Percentiles rank a stretch among this genome's conserved stretches.
phyloP scores from a whole-genome alignment of 2,113 vertebrate genomes.

The Paedocypris sp. region DNA sequence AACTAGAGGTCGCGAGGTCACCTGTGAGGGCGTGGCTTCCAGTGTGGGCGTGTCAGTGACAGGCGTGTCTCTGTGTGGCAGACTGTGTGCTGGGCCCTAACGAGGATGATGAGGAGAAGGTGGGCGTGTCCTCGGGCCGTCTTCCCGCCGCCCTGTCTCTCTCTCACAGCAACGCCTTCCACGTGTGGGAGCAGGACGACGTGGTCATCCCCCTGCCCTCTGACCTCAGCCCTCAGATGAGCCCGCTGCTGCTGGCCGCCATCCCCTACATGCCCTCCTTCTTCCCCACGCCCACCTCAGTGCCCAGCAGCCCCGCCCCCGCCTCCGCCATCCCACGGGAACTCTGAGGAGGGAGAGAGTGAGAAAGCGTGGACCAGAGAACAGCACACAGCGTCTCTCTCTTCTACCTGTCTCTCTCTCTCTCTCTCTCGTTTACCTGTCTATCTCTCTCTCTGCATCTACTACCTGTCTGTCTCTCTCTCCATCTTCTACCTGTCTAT shows the following conservation, averaged over 20 bases:
- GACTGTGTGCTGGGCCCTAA: conserved; percentile 64
- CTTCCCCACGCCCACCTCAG: conserved; percentile 47
- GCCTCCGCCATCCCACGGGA: conserved; percentile 29
- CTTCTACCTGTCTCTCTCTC: no score
- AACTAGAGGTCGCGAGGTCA: no score
- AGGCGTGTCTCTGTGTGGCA: conserved; percentile 28
- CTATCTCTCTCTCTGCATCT: no score
- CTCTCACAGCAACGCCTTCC: conserved; percentile 59
- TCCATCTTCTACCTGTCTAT: no score
- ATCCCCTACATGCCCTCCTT: conserved; percentile 61
- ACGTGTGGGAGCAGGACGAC: conserved; percentile 65
- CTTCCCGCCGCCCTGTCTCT: conserved; percentile 35
- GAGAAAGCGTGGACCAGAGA: not conserved
- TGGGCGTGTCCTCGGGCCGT: conserved; percentile 34
- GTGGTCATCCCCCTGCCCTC: conserved; percentile 50
- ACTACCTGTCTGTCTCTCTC: no score
- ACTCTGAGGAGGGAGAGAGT: not conserved
- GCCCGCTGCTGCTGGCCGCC: conserved; percentile 50
- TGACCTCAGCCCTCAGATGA: conserved; percentile 41
- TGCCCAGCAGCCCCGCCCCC: conserved; percentile 30
- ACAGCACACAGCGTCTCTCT: no score
- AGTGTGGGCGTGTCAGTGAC: no score
- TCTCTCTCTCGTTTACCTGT: no score
- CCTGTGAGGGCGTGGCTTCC: no score
- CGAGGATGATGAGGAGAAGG: conserved; percentile 44